Percentiles rank a stretch among this genome's conserved stretches.
phyloP scores from a whole-genome alignment of 2,113 vertebrate genomes.

The Lonchura striata region DNA sequence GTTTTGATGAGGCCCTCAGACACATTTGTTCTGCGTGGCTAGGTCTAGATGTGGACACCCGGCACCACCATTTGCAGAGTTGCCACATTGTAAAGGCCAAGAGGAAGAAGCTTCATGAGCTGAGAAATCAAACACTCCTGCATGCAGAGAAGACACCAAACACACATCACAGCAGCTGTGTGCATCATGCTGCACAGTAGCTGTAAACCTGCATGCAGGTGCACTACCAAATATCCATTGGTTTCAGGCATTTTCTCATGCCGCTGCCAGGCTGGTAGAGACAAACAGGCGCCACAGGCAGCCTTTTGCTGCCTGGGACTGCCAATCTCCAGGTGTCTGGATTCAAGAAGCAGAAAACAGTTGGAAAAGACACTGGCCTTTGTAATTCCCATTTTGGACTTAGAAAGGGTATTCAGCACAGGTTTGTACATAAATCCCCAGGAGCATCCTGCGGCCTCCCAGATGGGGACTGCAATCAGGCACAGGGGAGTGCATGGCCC shows the following conservation, averaged over 20 bases:
- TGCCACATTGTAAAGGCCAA: neutral
- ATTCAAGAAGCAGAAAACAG: neutral
- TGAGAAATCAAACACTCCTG: neutral
- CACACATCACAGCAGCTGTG: neutral
- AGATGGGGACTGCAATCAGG: neutral
- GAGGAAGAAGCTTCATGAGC: neutral
- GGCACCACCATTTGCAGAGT: accelerated
- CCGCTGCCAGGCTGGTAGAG: neutral
- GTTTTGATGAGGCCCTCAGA: neutral
- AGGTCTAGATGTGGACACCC: accelerated
- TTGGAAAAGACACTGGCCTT: neutral
- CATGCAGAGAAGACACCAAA: neutral
- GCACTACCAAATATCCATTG: neutral
- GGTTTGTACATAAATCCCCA: accelerated
- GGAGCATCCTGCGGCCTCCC: accelerated
- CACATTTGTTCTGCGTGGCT: neutral
- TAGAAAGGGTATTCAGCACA: neutral
- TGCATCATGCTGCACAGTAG: neutral
- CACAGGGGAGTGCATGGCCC: accelerated
- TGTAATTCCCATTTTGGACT: neutral
- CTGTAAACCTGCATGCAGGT: neutral
- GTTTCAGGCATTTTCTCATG: neutral
- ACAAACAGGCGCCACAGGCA: neutral
- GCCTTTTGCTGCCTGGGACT: neutral
- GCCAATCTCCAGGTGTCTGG: neutral